Percentiles rank a stretch among this genome's conserved stretches.
These are phyloP conservation scores for Parotocinclus haroldoi DNA, from an alignment of 2,797 vertebrate species.

Conservation along the genomic window DNA sequence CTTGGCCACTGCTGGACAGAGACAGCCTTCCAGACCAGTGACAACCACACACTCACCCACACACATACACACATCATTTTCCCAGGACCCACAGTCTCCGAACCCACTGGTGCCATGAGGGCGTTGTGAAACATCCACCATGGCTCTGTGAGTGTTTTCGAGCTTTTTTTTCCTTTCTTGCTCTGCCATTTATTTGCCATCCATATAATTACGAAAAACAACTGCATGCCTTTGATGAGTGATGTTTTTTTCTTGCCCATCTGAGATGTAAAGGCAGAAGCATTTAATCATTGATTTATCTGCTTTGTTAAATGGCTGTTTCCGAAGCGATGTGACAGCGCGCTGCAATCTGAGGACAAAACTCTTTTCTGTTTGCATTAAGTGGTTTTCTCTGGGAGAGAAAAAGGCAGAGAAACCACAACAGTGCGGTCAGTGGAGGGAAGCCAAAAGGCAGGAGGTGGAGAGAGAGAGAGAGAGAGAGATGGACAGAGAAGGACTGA, in stretches of 20 bases:
- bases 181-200: slow-evolving; percentile 49
- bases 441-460: slow-evolving; percentile 37
- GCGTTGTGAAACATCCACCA: slow-evolving; percentile 50
- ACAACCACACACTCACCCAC: slow-evolving; percentile 37
- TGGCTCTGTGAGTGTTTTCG: slow-evolving; percentile 50
- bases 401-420: slow-evolving; percentile 51
- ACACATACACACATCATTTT: slow-evolving; percentile 43
- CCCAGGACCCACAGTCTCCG: slow-evolving; percentile 47
- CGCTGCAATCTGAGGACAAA: slow-evolving; percentile 52
- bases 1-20: slow-evolving; percentile 41
- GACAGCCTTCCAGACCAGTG: slow-evolving; percentile 27
- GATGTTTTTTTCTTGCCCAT: slow-evolving; percentile 37
- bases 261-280: slow-evolving; percentile 34
- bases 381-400: slow-evolving; percentile 57
- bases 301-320: slow-evolving; percentile 43
- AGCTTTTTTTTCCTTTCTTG: slow-evolving; percentile 58
- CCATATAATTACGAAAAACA: slow-evolving; percentile 54
- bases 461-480: slow-evolving; percentile 16
- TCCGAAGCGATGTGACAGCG: slow-evolving; percentile 42
- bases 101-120: slow-evolving; percentile 52
- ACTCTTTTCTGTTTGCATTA: slow-evolving; percentile 56
- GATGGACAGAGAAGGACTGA: slow-evolving; percentile 21
- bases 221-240: slow-evolving; percentile 43
- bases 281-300: slow-evolving; percentile 50
- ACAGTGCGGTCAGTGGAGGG: slow-evolving; percentile 47